Base-by-base conservation (phyloP, 2,888 invertebrate genomes). In the Drosophila putrida region DNA sequence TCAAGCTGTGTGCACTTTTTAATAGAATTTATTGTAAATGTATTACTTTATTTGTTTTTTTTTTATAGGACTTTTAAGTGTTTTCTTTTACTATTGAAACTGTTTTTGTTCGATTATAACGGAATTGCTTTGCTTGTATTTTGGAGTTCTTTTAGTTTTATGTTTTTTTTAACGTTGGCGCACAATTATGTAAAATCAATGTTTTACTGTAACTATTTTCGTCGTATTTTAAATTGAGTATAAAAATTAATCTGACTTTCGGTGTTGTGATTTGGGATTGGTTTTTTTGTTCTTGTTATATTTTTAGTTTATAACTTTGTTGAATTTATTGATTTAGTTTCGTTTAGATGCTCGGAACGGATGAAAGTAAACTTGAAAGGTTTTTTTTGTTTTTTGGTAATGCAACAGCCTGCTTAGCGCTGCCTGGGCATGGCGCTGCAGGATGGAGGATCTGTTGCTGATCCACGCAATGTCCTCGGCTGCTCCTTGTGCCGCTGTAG, bases 241-340 rank as follows among this genome's bases (percentile, higher is more conserved):
- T 78, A 88, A 71, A 64, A 84, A 79, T 78, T 82, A 84, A 86
- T 90, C 90, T 90, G 90, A 90, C 91, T 89, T 90, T 90, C 59
- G 87, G 73, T 80, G 59, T 27, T 66, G 70, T 63, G 63, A 55
- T 61, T 71, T 66, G 64, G 49, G 60, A 72, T 70, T 67, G 35
- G 50, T 50, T 28, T 57, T 44, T 68, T 54, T 9, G 50, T 49
- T 25, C 62, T 15, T 10, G 47, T 33, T 49, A 49, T 47, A 47
- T 35, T 41, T 67, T 74, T 71, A 43, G 41, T 75, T 66, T 54
- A 70, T 75, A 76, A 82, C 66, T 71, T 84, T 65, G 66, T 58
- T 71, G 49, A 66, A 54, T 58, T 61, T 46, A 43, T 31, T 58
- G n/a, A 53, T 43, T 76, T 43, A 47, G 25, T 73, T 62, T 43